A percentile compares a stretch with the other conserved stretches of the same genome.
Conservation (phyloP, 1,140 invertebrate genomes). For the Cydia pomonella region DNA sequence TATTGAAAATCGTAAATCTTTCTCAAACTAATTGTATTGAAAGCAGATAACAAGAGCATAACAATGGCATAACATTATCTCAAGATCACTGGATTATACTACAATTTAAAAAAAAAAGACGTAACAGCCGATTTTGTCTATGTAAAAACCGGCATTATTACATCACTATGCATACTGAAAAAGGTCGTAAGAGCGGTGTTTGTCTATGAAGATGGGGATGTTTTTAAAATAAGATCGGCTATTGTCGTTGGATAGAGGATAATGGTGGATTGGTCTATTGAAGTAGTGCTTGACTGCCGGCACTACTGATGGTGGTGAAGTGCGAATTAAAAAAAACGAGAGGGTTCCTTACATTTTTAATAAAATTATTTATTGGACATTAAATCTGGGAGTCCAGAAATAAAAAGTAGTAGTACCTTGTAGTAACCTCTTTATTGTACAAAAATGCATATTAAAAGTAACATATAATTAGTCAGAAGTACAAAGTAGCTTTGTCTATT, state of each 20-base stretch:
- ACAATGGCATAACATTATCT: constrained; percentile 25
- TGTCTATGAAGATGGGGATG: neutral
- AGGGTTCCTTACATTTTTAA: neutral
- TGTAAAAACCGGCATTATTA: neutral
- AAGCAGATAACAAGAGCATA: neutral
- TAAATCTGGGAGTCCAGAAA: no score
- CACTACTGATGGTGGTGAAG: neutral
- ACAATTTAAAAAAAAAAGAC: neutral
- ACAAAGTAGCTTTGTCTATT: no score
- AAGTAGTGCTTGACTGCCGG: constrained; percentile 16
- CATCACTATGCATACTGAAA: neutral
- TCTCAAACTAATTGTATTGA: constrained; percentile 16
- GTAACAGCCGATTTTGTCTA: neutral
- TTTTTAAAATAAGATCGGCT: neutral
- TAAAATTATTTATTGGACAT: neutral
- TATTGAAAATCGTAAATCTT: neutral
- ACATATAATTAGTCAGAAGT: no score
- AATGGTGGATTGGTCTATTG: constrained; percentile 8
- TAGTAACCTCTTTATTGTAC: no score
- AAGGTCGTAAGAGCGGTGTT: neutral
- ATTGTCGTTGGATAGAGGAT: constrained; percentile 4
- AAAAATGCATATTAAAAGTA: no score
- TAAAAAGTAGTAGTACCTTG: no score
- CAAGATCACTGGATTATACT: constrained; percentile 13
- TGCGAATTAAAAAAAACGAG: neutral